Evolutionary conservation across 1,140 invertebrate genomes (phyloP), one percentile per base, ranked within the genome.

Genomic region (Heliconius eleuchia): DNA sequence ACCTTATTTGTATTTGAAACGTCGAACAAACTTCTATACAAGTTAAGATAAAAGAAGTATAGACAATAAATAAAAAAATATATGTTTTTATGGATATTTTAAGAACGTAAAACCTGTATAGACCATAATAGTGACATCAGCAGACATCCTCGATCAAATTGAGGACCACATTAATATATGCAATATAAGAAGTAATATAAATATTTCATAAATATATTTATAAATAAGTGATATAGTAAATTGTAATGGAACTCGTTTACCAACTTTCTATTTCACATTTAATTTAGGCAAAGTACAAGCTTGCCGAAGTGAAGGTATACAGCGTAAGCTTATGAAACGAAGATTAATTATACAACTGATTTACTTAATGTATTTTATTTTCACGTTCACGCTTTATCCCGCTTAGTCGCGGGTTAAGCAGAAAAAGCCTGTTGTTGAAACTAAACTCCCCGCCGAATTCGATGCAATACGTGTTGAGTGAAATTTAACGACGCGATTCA

Each of bases 201-300:
- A 9, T 60, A 60, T 60, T 60, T 60, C 55, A 23, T 23, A 60
- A 60, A 23, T 55, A 55, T 19, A 55, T 60, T 23, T 13, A 60
- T 23, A 60, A 8, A 60, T 23, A 60, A 23, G 55, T 60, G n/a
- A 19, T 60, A 60, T 60, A 60, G 55, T 60, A 60, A n/a, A 23
- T n/a, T 27, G 70, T 30, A 71, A 71, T 71, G 70, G 13, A 37
- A 71, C 70, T n/a, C 34, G 70, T 37, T 37, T 34, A 71, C 34
- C 70, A 34, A 71, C 70, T 71, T 71, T 71, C 70, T 71, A 71
- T 71, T 71, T 71, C 70, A 37, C 13, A 71, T 71, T 71, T 71
- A 34, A 37, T 71, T 71, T 71, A 37, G 55, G 55, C 55, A 60
- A 60, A 60, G 55, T 60, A 60, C 55, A 60, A 19, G 2, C 55